phyloP scores from a whole-genome alignment of 2,888 invertebrate species.

The Aspidiotus rigidus region DNA sequence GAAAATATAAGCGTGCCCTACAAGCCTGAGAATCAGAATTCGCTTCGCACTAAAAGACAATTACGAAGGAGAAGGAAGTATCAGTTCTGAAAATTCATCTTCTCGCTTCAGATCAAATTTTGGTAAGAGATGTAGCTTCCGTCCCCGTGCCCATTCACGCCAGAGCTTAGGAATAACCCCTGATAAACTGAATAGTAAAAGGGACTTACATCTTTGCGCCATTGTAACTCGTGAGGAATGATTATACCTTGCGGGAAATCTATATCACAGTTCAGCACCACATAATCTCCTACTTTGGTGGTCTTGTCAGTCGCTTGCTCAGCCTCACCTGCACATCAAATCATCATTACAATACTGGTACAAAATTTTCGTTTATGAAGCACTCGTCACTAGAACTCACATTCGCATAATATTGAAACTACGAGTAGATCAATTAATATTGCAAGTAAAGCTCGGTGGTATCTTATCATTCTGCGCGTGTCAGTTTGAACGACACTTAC shows the following conservation, averaged over 20 bases:
- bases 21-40: conserved; percentile 1
- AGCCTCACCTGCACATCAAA: background rate
- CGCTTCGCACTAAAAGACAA: background rate
- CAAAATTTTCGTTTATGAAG: background rate
- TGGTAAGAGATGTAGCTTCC: background rate
- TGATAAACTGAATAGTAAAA: background rate
- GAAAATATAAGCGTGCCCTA: conserved; percentile 73
- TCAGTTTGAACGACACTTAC: too few relatives aligned
- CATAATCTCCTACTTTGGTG: conserved; percentile 66
- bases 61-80: too few relatives aligned
- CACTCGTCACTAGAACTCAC: background rate
- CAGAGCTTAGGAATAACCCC: background rate
- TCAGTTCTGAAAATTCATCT: too few relatives aligned
- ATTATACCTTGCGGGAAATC: conserved; percentile 78
- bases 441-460: too few relatives aligned
- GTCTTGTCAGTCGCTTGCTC: conserved; percentile 45
- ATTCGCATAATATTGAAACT: background rate
- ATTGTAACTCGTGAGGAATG: conserved; percentile 77
- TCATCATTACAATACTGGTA: background rate
- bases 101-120: background rate
- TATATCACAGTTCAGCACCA: conserved; percentile 72
- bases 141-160: background rate
- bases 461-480: too few relatives aligned
- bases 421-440: background rate
- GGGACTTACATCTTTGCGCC: conserved; percentile 76